Conservation (phyloP, 2,797 vertebrate genomes). For the Typhlichthys eigenmanni region DNA sequence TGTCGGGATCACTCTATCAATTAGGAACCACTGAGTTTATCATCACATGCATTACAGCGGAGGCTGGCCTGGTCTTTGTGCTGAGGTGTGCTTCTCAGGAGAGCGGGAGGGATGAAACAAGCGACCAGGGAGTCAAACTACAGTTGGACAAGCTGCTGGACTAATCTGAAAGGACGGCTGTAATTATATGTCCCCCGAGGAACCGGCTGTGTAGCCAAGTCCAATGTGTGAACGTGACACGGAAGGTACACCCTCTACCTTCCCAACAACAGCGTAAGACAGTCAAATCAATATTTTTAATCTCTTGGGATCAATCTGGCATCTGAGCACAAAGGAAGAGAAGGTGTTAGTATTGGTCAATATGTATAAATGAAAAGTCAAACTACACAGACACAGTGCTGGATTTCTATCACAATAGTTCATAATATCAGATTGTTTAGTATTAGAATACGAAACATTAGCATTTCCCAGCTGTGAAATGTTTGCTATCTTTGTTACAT, state of each 20-base stretch:
- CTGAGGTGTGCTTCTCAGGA: conserved; percentile 88
- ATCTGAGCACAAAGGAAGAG: conserved; percentile 91
- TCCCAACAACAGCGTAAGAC: conserved; percentile 83
- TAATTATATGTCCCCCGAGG: conserved; percentile 93
- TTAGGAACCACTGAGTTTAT: conserved; percentile 95
- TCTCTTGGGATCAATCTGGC: conserved; percentile 97
- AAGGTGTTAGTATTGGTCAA: conserved; percentile 87
- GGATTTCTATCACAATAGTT: conserved; percentile 15
- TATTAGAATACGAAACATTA: background rate
- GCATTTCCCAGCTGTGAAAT: conserved; percentile 1
- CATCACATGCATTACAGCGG: conserved; percentile 94
- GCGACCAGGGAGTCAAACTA: conserved; percentile 75
- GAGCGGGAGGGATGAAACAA: conserved; percentile 82
- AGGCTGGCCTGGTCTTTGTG: conserved; percentile 88
- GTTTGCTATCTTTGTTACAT: background rate
- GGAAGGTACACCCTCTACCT: conserved; percentile 70
- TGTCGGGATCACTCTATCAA: conserved; percentile 97
- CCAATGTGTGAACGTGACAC: conserved; percentile 90
- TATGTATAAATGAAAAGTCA: conserved; percentile 96
- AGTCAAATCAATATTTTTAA: conserved; percentile 99
- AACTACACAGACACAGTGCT: conserved; percentile 74
- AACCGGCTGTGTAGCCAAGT: conserved; percentile 85
- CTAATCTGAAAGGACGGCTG: conserved; percentile 93
- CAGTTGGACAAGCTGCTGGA: conserved; percentile 88
- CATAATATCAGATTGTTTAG: background rate